Evolutionary conservation across 2,113 vertebrate species (phyloP).

Genomic region (Procapra przewalskii): DNA sequence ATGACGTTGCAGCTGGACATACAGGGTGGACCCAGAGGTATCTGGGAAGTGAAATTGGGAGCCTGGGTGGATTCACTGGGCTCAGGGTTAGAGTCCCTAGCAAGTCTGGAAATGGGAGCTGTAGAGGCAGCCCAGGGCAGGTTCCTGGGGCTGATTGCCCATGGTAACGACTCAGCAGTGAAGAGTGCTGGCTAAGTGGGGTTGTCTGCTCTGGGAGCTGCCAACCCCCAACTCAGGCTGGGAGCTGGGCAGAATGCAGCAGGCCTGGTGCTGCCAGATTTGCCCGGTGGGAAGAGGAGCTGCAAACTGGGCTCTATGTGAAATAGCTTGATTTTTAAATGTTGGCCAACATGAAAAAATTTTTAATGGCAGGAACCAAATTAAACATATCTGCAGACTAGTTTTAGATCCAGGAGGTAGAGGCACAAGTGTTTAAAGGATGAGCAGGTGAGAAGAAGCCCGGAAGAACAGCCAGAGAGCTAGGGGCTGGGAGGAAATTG

Average conservation of each 20-base stretch:
- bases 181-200: not conserved
- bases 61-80: not conserved
- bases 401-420: not conserved
- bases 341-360: not conserved
- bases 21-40: not conserved
- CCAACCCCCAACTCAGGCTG: not conserved
- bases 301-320: not conserved
- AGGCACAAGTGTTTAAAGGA: not conserved
- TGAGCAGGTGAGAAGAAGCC: not conserved
- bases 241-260: not conserved
- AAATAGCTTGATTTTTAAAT: not conserved
- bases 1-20: not conserved
- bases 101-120: not conserved
- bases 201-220: not conserved
- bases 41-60: not conserved
- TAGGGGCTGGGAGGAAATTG: not conserved
- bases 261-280: not conserved
- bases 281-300: not conserved
- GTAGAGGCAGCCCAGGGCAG: not conserved
- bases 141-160: fast-evolving
- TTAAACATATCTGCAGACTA: not conserved
- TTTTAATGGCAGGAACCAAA: not conserved
- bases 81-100: not conserved
- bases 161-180: not conserved
- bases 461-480: not conserved